Evolutionary conservation across 2,797 vertebrate genomes (phyloP).

Genomic region (Crocidura indochinensis): DNA sequence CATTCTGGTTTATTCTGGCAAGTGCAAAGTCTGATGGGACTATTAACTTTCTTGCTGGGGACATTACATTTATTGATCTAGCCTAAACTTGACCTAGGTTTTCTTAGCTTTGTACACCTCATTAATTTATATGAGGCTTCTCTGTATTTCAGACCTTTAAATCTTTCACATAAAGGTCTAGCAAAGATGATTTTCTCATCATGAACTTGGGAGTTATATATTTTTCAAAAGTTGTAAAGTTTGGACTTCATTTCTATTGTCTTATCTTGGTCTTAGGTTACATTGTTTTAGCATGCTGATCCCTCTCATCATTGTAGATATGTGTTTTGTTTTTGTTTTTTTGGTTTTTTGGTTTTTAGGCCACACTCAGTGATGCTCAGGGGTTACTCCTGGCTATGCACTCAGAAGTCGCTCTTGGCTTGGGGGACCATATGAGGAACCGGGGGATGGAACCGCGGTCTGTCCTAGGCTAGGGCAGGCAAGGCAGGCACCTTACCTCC

Average conservation of each 20-base stretch:
- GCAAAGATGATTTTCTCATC: not conserved
- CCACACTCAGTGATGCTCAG: no score
- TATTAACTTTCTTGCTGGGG: constrained; percentile 64
- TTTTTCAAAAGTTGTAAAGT: not conserved
- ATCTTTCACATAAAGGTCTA: constrained; percentile 5
- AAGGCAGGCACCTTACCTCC: no score
- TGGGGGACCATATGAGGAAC: no score
- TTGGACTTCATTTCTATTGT: not conserved
- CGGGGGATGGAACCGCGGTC: no score
- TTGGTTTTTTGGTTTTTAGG: no score
- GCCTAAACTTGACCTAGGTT: constrained; percentile 69
- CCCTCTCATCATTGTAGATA: not conserved
- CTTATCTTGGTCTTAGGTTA: constrained; percentile 30
- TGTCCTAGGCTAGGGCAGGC: no score
- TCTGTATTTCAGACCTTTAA: constrained; percentile 41
- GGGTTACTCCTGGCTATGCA: no score
- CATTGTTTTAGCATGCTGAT: not conserved
- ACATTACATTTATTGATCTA: constrained; percentile 71
- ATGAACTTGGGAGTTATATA: not conserved
- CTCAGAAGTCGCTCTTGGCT: no score
- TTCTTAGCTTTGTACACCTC: constrained; percentile 30
- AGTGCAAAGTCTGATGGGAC: constrained; percentile 72
- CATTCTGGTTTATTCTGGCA: constrained; percentile 79
- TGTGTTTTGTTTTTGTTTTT: no score
- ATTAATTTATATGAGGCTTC: constrained; percentile 59